Evolutionary conservation across 1,140 invertebrate genomes (phyloP).

Genomic region (Neodiprion fabricii): DNA sequence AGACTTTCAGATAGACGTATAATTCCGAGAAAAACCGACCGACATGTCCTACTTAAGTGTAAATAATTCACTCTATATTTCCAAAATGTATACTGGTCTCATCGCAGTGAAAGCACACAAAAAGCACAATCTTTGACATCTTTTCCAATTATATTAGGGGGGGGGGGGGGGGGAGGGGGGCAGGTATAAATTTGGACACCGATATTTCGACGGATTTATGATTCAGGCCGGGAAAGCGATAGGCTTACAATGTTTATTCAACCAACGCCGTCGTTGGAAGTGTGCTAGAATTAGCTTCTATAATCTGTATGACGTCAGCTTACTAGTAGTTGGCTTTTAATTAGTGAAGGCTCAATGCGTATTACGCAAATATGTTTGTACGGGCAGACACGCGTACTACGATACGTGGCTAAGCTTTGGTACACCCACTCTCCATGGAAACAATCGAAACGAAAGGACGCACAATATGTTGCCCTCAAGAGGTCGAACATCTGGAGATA

Average conservation of each 20-base stretch:
- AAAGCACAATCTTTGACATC: too few species aligned
- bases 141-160: too few species aligned
- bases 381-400: not conserved
- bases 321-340: not conserved
- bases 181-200: too few species aligned
- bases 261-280: too few species aligned
- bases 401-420: not conserved
- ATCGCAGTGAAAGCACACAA: too few species aligned
- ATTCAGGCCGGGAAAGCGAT: not conserved
- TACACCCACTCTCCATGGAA: not conserved
- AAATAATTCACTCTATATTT: too few species aligned
- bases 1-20: too few species aligned
- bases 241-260: not conserved
- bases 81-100: too few species aligned
- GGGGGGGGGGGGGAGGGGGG: too few species aligned
- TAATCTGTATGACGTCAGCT: not conserved
- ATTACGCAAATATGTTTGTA: not conserved
- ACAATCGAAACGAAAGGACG: not conserved
- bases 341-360: not conserved
- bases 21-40: too few species aligned
- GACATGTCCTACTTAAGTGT: too few species aligned
- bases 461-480: not conserved
- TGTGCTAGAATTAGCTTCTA: not conserved
- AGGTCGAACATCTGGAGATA: slow-evolving; percentile 1
- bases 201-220: not conserved